Conservation (phyloP, 2,797 vertebrate genomes). For the Lutjanus argentimaculatus region DNA sequence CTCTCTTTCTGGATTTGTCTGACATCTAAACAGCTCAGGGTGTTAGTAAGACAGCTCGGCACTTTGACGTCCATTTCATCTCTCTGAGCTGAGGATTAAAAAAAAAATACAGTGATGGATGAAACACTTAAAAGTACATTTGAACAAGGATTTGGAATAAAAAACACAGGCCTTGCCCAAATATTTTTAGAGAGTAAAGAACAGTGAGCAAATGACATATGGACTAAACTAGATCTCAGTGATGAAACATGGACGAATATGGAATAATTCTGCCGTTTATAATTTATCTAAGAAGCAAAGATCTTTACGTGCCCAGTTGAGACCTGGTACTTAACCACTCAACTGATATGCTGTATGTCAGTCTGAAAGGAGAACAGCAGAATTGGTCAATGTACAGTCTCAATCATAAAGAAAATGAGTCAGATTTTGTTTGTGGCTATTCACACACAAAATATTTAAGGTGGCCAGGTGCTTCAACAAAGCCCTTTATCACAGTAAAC, state of each 20-base stretch:
- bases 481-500: neutral
- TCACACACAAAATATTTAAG: conserved; percentile 1
- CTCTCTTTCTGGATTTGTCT: conserved; percentile 49
- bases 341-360: neutral
- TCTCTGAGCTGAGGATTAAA: conserved; percentile 31
- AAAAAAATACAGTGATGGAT: conserved; percentile 4
- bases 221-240: neutral
- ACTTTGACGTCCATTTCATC: conserved; percentile 62
- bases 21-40: conserved; percentile 61
- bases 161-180: conserved; percentile 10
- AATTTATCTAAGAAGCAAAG: neutral
- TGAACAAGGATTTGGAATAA: neutral
- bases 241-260: neutral
- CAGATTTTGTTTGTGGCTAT: neutral
- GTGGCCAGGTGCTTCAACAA: neutral
- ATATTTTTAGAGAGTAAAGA: conserved; percentile 11
- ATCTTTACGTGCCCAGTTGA: neutral
- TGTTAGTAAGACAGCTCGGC: conserved; percentile 58
- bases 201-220: neutral
- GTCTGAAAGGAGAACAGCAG: neutral
- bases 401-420: neutral
- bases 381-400: neutral
- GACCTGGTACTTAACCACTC: neutral
- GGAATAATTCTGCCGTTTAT: neutral
- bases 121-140: conserved; percentile 41